Base-by-base conservation (phyloP, 1,140 invertebrate species). In the Hylaeus volcanicus region DNA sequence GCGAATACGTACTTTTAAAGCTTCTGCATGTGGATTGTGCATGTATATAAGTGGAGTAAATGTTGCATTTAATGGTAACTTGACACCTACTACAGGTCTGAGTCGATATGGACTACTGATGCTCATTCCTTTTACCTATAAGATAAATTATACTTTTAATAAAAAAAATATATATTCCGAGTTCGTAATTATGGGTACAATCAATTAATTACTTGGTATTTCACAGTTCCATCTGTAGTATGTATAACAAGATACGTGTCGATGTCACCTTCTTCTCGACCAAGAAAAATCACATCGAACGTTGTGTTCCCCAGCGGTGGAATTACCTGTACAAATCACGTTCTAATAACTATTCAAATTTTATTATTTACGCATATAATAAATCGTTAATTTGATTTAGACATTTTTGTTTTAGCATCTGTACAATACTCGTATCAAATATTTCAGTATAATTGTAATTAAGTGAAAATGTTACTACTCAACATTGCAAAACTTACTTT, bases 231-330 rank as follows among this genome's bases (percentile, higher is more conserved):
- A 92, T 97, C 96, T 68, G 98, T 98, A 15, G 98, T 99, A 93
- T 99, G 98, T 90, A 99, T 97, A 93, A 96, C 97, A 90, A 99
- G 95, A 92, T 96, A 96, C 92, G 97, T 97, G 92, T 98, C 96
- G 82, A 98, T 96, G 89, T 95, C 95, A 81, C 98, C 98, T 93
- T 98, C 96, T 93, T 97, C 96, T 89, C 98, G 94, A 37, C 98
- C 98, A 87, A 99, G 95, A 94, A 98, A 99, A 75, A 99, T 97
- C 87, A 99, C 97, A 94, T 97, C 98, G 94, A 99, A 99, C 79
- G 97, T 97, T 84, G 98, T 99, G 92, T 99, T 99, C 66, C 97
- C 96, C 76, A 96, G 95, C 65, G 98, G 97, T 89, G 97, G 96
- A 91, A 99, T 96, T 87, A 96, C 94, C 96, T 97, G 9, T 93